These are phyloP conservation scores for Alces alces DNA, from an alignment of 2,113 vertebrate species.

Conservation along the genomic window DNA sequence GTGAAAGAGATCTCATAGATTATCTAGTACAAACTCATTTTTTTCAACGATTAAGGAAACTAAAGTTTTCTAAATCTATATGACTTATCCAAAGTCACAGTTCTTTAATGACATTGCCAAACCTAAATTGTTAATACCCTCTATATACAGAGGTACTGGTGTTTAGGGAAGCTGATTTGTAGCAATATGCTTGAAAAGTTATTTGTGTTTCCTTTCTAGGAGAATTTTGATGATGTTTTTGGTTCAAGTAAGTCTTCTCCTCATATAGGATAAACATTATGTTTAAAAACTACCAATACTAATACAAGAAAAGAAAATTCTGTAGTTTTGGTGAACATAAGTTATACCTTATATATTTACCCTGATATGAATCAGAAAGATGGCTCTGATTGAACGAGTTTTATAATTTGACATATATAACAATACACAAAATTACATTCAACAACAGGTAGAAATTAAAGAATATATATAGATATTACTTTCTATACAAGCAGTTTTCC, in stretches of 20 bases:
- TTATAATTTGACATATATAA: neutral
- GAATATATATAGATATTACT: neutral
- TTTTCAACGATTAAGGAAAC: neutral
- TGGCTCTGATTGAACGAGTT: neutral
- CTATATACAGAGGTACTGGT: neutral
- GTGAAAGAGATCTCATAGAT: neutral
- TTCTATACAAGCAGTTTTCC: neutral
- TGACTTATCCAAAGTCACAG: neutral
- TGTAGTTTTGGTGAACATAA: neutral
- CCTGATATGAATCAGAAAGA: neutral
- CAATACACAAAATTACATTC: neutral
- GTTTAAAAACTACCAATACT: neutral
- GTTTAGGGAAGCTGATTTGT: neutral
- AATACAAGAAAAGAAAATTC: neutral
- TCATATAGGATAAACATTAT: neutral
- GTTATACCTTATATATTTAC: neutral
- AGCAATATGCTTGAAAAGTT: neutral
- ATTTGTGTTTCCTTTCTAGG: neutral
- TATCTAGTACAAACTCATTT: neutral
- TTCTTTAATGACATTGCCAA: neutral
- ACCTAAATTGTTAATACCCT: neutral
- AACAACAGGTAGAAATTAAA: neutral
- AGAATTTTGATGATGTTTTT: neutral
- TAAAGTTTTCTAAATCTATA: neutral
- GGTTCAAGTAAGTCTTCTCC: neutral